phyloP scores from a whole-genome alignment of 2,113 vertebrate species.

The Oncorhynchus gorbuscha region DNA sequence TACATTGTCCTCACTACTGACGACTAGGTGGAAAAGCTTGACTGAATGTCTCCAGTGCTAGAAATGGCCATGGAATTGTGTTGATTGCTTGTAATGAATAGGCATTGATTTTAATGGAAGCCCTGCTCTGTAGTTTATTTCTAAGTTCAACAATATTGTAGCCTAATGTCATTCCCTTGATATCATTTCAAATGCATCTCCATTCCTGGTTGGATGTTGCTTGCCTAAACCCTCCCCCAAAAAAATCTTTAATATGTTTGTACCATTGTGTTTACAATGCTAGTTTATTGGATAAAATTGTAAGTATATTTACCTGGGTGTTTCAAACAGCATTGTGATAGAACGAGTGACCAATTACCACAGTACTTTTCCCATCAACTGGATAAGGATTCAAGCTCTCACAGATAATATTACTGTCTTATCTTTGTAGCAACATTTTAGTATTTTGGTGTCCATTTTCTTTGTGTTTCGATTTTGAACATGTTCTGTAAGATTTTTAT shows the following conservation, averaged over 20 bases:
- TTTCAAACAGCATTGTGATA: no score
- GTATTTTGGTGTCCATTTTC: constrained; percentile 39
- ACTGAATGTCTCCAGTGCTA: background rate
- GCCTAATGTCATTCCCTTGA: constrained; percentile 30
- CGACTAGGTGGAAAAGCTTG: background rate
- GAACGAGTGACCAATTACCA: no score
- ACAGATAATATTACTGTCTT: constrained; percentile 35
- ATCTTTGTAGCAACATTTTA: constrained; percentile 35
- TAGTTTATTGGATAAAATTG: constrained; percentile 45
- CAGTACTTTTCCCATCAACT: background rate
- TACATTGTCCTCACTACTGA: no score
- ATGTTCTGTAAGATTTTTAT: constrained; percentile 51
- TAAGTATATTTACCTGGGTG: background rate
- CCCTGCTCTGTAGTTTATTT: constrained; percentile 8
- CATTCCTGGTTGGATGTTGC: constrained; percentile 39
- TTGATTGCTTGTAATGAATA: constrained; percentile 43
- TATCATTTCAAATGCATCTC: constrained; percentile 17
- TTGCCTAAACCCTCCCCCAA: constrained; percentile 24
- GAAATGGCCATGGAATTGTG: constrained; percentile 25
- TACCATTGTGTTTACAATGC: constrained; percentile 48
- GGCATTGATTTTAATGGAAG: constrained; percentile 22
- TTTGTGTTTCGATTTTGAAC: constrained; percentile 48
- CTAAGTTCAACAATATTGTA: constrained; percentile 13
- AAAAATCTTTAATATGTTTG: constrained; percentile 24
- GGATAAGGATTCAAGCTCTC: constrained; percentile 20